Evolutionary conservation across 2,888 invertebrate species (phyloP).

Genomic region (Pristionchus entomophagus): DNA sequence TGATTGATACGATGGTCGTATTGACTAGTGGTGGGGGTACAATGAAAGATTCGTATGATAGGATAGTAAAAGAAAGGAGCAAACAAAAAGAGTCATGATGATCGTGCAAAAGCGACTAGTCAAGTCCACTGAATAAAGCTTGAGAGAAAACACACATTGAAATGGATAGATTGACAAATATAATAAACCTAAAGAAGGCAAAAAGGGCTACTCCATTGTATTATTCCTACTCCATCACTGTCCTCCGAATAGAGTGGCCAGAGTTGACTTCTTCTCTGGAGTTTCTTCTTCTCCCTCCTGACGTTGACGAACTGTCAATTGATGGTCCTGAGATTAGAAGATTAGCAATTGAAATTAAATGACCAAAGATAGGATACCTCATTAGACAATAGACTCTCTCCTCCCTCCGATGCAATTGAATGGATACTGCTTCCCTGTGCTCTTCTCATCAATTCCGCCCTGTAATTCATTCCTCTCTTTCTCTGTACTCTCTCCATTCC

Average conservation of each 20-base stretch:
- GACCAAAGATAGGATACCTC: slow-evolving; percentile 15
- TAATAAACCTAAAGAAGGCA: background rate
- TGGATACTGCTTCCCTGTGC: slow-evolving; percentile 44
- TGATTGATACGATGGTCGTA: background rate
- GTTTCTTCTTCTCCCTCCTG: background rate
- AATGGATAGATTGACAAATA: background rate
- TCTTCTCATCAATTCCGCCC: slow-evolving; percentile 44
- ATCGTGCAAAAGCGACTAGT: background rate
- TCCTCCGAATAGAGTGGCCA: slow-evolving; percentile 33
- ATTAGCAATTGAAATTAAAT: background rate
- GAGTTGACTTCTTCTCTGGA: background rate
- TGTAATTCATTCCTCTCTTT: background rate
- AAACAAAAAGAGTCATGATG: background rate
- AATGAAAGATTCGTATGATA: slow-evolving; percentile 14
- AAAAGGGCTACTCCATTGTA: background rate
- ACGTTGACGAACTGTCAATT: slow-evolving; percentile 42
- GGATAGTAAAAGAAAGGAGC: background rate
- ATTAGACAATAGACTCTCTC: slow-evolving; percentile 28
- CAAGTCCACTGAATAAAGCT: background rate
- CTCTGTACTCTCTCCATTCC: background rate
- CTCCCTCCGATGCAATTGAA: slow-evolving; percentile 42
- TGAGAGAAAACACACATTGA: background rate
- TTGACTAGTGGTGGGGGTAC: slow-evolving; percentile 34
- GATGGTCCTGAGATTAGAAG: slow-evolving; percentile 16
- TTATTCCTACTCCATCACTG: slow-evolving; percentile 10